Percentiles rank a stretch among this genome's conserved stretches.
phyloP scores from a whole-genome alignment of 2,888 invertebrate species.

The Ypsolopha sequella region DNA sequence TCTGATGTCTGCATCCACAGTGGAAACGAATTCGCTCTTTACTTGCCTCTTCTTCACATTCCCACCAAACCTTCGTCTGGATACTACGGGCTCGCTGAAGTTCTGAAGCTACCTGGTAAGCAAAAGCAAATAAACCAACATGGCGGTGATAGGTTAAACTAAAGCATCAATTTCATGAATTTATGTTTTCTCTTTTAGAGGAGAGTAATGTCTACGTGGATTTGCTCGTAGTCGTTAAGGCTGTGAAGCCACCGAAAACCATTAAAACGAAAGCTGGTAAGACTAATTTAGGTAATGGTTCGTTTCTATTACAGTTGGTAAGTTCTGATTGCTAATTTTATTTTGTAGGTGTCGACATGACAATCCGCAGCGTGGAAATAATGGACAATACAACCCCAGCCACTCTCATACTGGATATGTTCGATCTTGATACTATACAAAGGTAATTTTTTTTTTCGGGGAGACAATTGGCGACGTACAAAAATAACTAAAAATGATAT shows the following conservation, averaged over 20 bases:
- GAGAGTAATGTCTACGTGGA: slow-evolving; percentile 68
- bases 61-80: slow-evolving; percentile 76
- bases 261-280: slow-evolving; percentile 73
- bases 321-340: neutral
- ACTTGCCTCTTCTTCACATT: slow-evolving; percentile 67
- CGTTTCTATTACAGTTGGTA: too few species aligned
- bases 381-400: slow-evolving; percentile 74
- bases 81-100: slow-evolving; percentile 67
- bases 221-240: slow-evolving; percentile 77
- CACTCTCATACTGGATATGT: slow-evolving; percentile 72
- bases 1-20: slow-evolving; percentile 73
- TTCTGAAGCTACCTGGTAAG: slow-evolving; percentile 48
- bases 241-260: slow-evolving; percentile 71
- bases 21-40: slow-evolving; percentile 56
- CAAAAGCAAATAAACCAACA: neutral
- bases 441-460: slow-evolving; percentile 36
- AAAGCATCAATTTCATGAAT: neutral
- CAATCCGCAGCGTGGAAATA: slow-evolving; percentile 75
- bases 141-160: too few species aligned
- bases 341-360: slow-evolving; percentile 51
- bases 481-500: too few species aligned
- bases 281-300: neutral
- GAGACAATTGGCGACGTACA: too few species aligned
- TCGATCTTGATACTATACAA: slow-evolving; percentile 79
- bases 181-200: slow-evolving; percentile 27